Evolutionary conservation across 2,888 invertebrate genomes (phyloP).

Genomic region (Xiphydria camelus): DNA sequence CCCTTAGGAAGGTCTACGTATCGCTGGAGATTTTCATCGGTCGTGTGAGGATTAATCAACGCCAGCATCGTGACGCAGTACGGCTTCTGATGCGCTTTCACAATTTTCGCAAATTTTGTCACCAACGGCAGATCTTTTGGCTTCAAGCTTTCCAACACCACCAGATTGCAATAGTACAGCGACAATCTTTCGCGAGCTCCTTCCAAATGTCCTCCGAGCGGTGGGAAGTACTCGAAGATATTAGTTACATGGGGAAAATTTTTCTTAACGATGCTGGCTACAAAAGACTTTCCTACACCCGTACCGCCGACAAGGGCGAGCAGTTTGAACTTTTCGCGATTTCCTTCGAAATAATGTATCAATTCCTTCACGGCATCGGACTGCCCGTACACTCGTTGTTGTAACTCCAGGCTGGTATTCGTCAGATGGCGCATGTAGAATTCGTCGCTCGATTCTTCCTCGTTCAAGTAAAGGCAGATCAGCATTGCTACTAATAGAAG

Average conservation of each 20-base stretch:
- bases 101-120: constrained; percentile 23
- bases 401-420: constrained; percentile 31
- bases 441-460: not conserved
- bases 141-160: constrained; percentile 48
- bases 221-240: constrained; percentile 34
- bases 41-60: constrained; percentile 41
- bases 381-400: constrained; percentile 41
- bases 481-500: constrained; percentile 14
- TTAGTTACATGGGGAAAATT: constrained; percentile 27
- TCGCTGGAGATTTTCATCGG: constrained; percentile 22
- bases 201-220: constrained; percentile 20
- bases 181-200: constrained; percentile 27
- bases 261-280: constrained; percentile 40
- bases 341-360: constrained; percentile 18
- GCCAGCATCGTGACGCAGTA: constrained; percentile 37
- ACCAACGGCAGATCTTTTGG: constrained; percentile 30
- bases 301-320: constrained; percentile 45
- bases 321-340: constrained; percentile 31
- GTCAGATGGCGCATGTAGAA: constrained; percentile 29
- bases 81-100: constrained; percentile 20
- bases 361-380: constrained; percentile 31
- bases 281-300: constrained; percentile 51
- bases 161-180: constrained; percentile 37
- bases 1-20: constrained; percentile 30
- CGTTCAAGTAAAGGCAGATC: constrained; percentile 15